Evolutionary conservation across 2,113 vertebrate genomes (phyloP).

Genomic region (Myotis lucifugus): DNA sequence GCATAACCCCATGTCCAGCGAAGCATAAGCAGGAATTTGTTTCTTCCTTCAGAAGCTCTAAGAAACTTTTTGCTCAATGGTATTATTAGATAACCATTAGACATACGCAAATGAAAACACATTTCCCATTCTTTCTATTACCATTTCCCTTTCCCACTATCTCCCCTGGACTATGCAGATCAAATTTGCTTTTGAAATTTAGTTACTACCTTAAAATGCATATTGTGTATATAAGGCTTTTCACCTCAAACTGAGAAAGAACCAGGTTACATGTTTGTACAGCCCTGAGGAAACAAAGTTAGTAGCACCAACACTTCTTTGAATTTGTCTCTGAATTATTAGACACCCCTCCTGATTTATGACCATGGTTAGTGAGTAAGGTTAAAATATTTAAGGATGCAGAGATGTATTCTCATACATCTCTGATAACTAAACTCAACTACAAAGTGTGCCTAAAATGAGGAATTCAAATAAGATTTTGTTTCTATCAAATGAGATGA

Average conservation of each 20-base stretch:
- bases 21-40: neutral
- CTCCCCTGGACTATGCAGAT: neutral
- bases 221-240: neutral
- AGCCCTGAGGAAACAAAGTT: neutral
- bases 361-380: neutral
- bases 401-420: neutral
- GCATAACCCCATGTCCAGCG: neutral
- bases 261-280: neutral
- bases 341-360: neutral
- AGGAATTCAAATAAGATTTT: conserved; percentile 12
- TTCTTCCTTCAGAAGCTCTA: neutral
- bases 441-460: neutral
- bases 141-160: neutral
- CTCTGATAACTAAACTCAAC: conserved; percentile 6
- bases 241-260: neutral
- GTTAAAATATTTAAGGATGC: neutral
- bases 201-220: neutral
- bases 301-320: neutral
- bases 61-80: neutral
- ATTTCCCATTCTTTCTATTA: neutral
- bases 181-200: conserved; percentile 15
- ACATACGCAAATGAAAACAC: neutral
- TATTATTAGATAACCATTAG: neutral
- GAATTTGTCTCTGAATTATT: conserved; percentile 23
- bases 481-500: neutral